Conservation (phyloP, 2,797 vertebrate genomes). For the Bradypus variegatus region DNA sequence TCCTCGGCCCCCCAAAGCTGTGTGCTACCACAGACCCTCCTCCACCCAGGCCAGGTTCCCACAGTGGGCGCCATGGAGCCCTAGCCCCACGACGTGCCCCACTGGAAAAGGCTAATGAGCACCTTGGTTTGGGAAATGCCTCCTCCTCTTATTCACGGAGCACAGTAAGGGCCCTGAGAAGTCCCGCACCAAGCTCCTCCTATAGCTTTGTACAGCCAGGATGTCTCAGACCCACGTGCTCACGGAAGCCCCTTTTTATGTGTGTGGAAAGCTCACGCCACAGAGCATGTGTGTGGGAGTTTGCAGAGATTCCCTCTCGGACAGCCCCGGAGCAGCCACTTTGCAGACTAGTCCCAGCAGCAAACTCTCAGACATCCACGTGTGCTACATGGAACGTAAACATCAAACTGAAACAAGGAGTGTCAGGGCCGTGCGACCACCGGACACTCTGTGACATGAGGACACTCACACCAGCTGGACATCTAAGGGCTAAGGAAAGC, state of each 20-base stretch:
- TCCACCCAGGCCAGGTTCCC: background rate
- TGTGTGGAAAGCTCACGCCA: background rate
- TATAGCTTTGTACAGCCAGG: rapidly evolving
- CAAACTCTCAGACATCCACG: rapidly evolving
- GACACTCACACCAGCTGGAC: rapidly evolving
- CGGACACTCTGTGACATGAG: rapidly evolving
- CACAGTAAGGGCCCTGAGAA: background rate
- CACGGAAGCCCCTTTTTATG: background rate
- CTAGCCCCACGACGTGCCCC: rapidly evolving
- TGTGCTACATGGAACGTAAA: rapidly evolving
- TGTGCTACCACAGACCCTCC: rapidly evolving
- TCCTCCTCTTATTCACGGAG: rapidly evolving
- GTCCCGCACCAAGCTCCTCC: background rate
- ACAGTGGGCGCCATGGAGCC: background rate
- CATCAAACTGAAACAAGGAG: rapidly evolving
- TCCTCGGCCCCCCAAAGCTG: rapidly evolving
- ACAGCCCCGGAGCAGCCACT: rapidly evolving
- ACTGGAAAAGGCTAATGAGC: background rate
- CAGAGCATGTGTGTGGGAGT: rapidly evolving
- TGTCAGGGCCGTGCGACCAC: rapidly evolving
- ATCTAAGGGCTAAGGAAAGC: rapidly evolving
- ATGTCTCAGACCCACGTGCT: background rate
- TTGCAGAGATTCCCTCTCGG: background rate
- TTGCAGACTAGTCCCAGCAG: background rate
- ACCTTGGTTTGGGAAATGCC: rapidly evolving